Evolutionary conservation across 2,888 invertebrate species (phyloP).

Genomic region (Drosophila buzzatii): DNA sequence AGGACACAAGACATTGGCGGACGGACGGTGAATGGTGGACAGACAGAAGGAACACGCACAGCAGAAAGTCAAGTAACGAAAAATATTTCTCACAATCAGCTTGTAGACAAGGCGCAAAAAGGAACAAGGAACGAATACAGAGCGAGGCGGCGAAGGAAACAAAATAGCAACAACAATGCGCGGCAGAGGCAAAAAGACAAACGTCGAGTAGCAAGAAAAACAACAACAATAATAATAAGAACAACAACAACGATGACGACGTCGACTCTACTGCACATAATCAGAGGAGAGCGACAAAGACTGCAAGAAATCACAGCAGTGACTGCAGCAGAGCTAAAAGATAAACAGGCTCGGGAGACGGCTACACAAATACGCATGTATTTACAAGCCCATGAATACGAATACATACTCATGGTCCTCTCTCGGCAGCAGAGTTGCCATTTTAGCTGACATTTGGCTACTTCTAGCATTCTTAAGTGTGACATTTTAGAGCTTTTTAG

Average conservation of each 20-base stretch:
- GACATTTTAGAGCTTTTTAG: neutral
- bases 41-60: conserved; percentile 35
- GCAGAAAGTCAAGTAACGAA: conserved; percentile 66
- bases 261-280: conserved; percentile 43
- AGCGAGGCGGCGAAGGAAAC: conserved; percentile 41
- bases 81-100: conserved; percentile 77
- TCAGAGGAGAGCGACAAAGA: conserved; percentile 65
- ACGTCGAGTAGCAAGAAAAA: conserved; percentile 43
- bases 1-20: neutral
- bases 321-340: conserved; percentile 55
- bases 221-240: conserved; percentile 30
- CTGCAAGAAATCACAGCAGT: conserved; percentile 72
- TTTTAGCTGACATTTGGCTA: conserved; percentile 4
- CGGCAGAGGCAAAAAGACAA: conserved; percentile 72
- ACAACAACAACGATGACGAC: conserved; percentile 18
- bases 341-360: conserved; percentile 69
- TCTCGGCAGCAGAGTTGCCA: conserved; percentile 35
- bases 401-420: neutral
- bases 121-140: conserved; percentile 41
- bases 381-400: conserved; percentile 10
- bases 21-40: neutral
- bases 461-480: neutral
- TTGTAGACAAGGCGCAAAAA: conserved; percentile 52
- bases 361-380: conserved; percentile 47
- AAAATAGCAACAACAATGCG: conserved; percentile 57